Conservation (phyloP, 1,140 invertebrate species). For the Battus philenor region DNA sequence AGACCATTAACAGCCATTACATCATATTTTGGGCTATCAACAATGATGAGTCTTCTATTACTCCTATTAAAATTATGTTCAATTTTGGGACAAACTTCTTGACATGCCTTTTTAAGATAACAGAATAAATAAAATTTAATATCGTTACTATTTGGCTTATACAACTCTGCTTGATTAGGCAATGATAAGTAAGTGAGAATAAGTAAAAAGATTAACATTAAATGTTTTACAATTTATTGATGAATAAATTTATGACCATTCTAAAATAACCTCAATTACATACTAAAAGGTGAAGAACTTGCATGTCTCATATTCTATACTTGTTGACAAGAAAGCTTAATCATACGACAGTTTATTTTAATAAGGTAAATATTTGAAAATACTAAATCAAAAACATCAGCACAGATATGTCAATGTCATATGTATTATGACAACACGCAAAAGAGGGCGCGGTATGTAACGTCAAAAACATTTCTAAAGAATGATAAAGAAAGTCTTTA, state of each 20-base stretch:
- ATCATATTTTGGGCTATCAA: constrained; percentile 25
- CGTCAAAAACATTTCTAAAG: background rate
- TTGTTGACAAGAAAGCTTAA: too few species aligned
- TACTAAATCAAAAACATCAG: constrained; percentile 3
- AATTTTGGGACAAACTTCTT: constrained; percentile 40
- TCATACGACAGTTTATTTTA: too few species aligned
- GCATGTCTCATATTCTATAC: too few species aligned
- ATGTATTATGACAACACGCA: constrained; percentile 1
- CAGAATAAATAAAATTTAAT: constrained; percentile 40
- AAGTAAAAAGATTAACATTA: constrained; percentile 10
- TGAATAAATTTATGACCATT: background rate
- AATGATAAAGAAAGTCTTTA: too few species aligned
- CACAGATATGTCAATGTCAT: constrained; percentile 10
- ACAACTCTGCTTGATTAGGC: background rate
- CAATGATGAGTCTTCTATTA: constrained; percentile 19
- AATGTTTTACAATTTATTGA: background rate
- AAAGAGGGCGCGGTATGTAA: constrained; percentile 1
- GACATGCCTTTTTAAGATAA: constrained; percentile 51
- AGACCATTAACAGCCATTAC: constrained; percentile 57
- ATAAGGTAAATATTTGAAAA: too few species aligned
- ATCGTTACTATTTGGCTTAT: constrained; percentile 16
- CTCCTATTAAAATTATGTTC: constrained; percentile 29
- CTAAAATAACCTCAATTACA: constrained; percentile 11
- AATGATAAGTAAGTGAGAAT: constrained; percentile 1
- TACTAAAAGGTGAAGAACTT: background rate